These are phyloP conservation scores for Phrynosoma blainvillii DNA, from an alignment of 2,113 vertebrate species.

Conservation along the genomic window DNA sequence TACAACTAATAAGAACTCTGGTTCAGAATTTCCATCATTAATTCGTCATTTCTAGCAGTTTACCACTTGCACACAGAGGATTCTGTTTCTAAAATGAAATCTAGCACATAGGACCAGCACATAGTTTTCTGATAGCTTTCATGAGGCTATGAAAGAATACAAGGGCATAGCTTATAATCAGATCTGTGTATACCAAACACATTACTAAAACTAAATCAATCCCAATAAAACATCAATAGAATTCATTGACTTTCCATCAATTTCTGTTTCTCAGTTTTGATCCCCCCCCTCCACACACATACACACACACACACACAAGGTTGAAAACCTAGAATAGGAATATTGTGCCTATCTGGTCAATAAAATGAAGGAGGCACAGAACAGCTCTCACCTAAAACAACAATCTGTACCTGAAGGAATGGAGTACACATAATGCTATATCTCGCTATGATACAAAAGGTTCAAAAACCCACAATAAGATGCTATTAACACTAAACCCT, in stretches of 20 bases:
- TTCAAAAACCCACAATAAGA: no score
- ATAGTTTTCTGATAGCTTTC: not conserved
- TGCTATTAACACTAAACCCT: no score
- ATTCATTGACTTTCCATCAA: not conserved
- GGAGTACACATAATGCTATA: not conserved
- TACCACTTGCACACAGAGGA: not conserved
- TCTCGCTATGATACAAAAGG: not conserved
- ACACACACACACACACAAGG: not conserved
- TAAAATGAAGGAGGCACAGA: not conserved
- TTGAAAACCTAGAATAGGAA: not conserved
- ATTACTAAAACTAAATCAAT: not conserved
- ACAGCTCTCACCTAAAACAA: not conserved
- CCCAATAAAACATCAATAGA: not conserved
- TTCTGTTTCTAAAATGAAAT: not conserved
- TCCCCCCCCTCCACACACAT: no score
- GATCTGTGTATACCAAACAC: not conserved
- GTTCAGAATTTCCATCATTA: conserved; percentile 1
- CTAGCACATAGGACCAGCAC: not conserved
- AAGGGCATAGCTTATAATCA: not conserved
- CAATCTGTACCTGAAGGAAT: not conserved
- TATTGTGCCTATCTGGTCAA: not conserved
- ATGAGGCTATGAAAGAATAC: not conserved
- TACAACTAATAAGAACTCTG: not conserved
- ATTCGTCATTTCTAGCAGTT: not conserved
- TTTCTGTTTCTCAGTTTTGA: not conserved